Base-by-base conservation (phyloP, 2,113 vertebrate genomes). In the Struthio camelus region DNA sequence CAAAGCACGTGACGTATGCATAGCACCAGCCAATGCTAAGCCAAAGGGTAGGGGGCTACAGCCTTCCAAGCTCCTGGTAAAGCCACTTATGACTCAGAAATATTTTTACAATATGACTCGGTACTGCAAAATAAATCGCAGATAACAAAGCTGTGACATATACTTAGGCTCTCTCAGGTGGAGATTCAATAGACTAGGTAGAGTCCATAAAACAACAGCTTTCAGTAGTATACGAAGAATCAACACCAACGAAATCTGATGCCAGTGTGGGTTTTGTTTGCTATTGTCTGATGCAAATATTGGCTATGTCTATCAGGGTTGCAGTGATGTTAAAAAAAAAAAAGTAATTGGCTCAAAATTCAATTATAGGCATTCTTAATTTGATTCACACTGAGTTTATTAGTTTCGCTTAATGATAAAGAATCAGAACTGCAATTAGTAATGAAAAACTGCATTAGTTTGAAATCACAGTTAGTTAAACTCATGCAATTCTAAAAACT, bases 121-220 rank as follows among this genome's bases (percentile, higher is more conserved):
- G 10, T 42, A 18, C 10, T 22, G 32, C 13, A 62, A 80, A 86
- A 59, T 18, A 75, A 66, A 58, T 22, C n/a, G 7, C 30, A 78
- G 6, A 66, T n/a, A 46, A 15, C 19, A 65, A 70, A 15, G 40
- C 24, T 0, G 0, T 59, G 34, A 80, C 9, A 38, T 1, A 1
- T 50, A 56, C 40, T 8, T 27, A 93, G n/a, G 25, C 40, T 38
- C 44, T 82, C 58, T 28, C 23, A n/a, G 19, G 34, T 32, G 19
- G 10, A 51, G 36, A 54, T 34, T 14, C n/a, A 54, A 36, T 62
- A 65, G 16, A 11, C 10, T 0, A 0, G 34, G 44, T 1, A 0
- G 5, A 51, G 13, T 14, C 25, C 0, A 10, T 50, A 48, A 56
- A 23, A 59, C 5, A 53, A 4, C 22, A 69, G 27, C 34, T 70